Percentiles rank a stretch among this genome's conserved stretches.
phyloP scores from a whole-genome alignment of 2,888 invertebrate genomes.

The Anodontia alba region DNA sequence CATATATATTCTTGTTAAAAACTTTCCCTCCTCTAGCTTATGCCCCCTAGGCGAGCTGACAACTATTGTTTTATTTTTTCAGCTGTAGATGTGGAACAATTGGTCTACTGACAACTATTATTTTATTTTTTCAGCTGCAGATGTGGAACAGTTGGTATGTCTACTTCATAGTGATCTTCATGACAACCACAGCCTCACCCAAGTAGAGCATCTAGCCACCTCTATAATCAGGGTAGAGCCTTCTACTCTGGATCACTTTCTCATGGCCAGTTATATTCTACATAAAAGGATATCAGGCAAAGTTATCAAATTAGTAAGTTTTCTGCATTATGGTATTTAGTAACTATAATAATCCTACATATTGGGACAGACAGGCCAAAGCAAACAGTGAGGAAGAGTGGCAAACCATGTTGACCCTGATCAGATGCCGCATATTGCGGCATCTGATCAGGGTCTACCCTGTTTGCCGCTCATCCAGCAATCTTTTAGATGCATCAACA shows the following conservation, averaged over 20 bases:
- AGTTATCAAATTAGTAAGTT: constrained; percentile 72
- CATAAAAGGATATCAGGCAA: constrained; percentile 78
- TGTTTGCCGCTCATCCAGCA: too few relatives aligned
- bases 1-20: too few relatives aligned
- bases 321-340: too few relatives aligned
- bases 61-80: constrained; percentile 22
- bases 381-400: too few relatives aligned
- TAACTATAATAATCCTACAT: too few relatives aligned
- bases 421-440: too few relatives aligned
- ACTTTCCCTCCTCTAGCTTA: too few relatives aligned
- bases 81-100: constrained; percentile 70
- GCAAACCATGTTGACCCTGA: too few relatives aligned
- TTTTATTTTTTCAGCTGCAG: constrained; percentile 58
- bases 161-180: constrained; percentile 75
- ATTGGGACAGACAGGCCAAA: too few relatives aligned
- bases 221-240: constrained; percentile 64
- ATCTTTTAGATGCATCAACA: too few relatives aligned
- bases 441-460: too few relatives aligned
- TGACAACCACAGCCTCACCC: constrained; percentile 65
- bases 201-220: constrained; percentile 71
- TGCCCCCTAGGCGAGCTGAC: too few relatives aligned
- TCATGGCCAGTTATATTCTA: constrained; percentile 61
- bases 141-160: constrained; percentile 72
- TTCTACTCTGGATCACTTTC: constrained; percentile 42
- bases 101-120: constrained; percentile 61